Evolutionary conservation across 2,113 vertebrate genomes (phyloP), one percentile per base, ranked within the genome.

Genomic region (Lepisosteus osseus): DNA sequence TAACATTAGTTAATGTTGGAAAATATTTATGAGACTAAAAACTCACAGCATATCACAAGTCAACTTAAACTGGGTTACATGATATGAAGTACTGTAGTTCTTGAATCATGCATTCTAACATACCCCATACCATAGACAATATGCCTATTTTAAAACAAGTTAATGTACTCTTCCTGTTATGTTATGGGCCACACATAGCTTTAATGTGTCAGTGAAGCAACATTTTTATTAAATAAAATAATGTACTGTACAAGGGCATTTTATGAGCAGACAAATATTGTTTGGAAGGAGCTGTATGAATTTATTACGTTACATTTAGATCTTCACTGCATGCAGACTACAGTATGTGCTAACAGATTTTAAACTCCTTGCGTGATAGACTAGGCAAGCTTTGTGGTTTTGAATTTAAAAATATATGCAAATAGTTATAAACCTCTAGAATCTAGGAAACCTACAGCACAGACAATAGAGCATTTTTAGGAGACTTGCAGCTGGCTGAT

Each of bases 291-390:
- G 45, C 59, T 65, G 72, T 75, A 68, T 72, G 63, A 63, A 66
- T 65, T 73, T 75, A 74, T 75, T 76, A 67, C 70, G 40, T 44
- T 73, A 68, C 73, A 72, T 77, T 77, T 73, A 75, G 65, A 72
- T 77, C 67, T 56, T 72, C 57, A 65, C 65, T 72, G 67, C 71
- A 15, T 62, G 61, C 59, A 42, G 43, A 43, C 44, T 61, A 29
- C 17, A 29, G 17, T 29, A 57, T 67, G 43, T 61, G 42, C 15
- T 44, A 51, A 65, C 56, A 73, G 6, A 67, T 71, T 64, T 71
- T 2, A 61, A 72, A 43, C 63, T 17, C 40, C 47, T 51, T 51
- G 47, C 47, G 9, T 51, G 5, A 51, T 6, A 51, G 47, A 9
- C 47, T 59, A 59, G 13, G 12, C n/a, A 1, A 59, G 3, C 7